phyloP scores from a whole-genome alignment of 2,888 invertebrate genomes.

The Spisula subtruncata region DNA sequence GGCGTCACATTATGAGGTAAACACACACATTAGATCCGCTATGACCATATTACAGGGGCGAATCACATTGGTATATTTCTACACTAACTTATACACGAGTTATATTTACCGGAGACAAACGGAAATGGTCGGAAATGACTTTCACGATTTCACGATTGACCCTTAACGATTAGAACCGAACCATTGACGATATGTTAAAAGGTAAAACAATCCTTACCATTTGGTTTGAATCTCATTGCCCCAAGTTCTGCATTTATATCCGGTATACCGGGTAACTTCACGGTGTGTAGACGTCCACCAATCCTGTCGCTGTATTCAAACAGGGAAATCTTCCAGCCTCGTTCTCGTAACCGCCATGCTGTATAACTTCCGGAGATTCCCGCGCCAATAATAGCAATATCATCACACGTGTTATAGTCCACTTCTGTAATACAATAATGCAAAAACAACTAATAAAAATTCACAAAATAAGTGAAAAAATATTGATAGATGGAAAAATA shows the following conservation, averaged over 20 bases:
- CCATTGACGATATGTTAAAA: background rate
- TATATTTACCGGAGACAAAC: too few species aligned
- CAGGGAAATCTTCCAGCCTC: slow-evolving; percentile 41
- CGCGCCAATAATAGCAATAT: slow-evolving; percentile 59
- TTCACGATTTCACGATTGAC: too few species aligned
- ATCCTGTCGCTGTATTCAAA: slow-evolving; percentile 61
- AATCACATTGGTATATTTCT: too few species aligned
- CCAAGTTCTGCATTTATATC: slow-evolving; percentile 63
- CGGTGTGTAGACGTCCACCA: slow-evolving; percentile 58
- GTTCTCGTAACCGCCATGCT: slow-evolving; percentile 56
- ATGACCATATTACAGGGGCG: too few species aligned
- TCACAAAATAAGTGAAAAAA: too few species aligned
- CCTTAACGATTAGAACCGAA: too few species aligned
- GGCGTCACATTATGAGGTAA: too few species aligned
- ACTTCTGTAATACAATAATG: background rate
- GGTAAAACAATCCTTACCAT: slow-evolving; percentile 7
- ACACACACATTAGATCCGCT: too few species aligned
- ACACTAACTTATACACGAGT: too few species aligned
- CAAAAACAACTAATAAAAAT: too few species aligned
- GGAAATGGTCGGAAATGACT: too few species aligned
- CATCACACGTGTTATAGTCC: slow-evolving; percentile 33
- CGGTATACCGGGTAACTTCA: slow-evolving; percentile 50
- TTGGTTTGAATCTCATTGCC: slow-evolving; percentile 49
- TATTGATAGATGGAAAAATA: too few species aligned
- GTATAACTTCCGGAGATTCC: slow-evolving; percentile 58